A percentile compares a stretch with the other conserved stretches of the same genome.
These are phyloP conservation scores for Sebastes minor DNA, from an alignment of 2,797 vertebrate species.

Conservation along the genomic window DNA sequence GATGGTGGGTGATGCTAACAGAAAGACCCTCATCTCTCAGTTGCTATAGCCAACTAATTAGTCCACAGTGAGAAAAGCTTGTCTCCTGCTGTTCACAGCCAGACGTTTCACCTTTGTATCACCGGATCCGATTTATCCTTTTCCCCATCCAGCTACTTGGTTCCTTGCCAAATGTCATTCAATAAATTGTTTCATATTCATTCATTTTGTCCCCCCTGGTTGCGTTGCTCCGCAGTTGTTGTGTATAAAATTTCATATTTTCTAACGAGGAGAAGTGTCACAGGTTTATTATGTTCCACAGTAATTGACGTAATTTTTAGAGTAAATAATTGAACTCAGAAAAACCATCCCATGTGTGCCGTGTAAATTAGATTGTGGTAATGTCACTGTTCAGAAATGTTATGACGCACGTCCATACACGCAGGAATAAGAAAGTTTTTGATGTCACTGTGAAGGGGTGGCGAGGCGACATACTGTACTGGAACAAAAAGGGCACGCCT, in stretches of 20 bases:
- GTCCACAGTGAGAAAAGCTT: constrained; percentile 10
- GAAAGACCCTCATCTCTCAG: background rate
- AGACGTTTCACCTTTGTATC: constrained; percentile 39
- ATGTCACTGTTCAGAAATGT: background rate
- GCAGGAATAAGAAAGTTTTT: background rate
- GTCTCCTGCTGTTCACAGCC: constrained; percentile 51
- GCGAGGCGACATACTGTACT: background rate
- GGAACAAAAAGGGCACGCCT: background rate
- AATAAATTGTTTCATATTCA: background rate
- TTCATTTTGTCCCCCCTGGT: background rate
- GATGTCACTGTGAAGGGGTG: background rate
- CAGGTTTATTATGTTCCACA: background rate
- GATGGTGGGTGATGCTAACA: background rate
- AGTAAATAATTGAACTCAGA: background rate
- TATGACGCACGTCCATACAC: background rate
- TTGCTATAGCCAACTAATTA: constrained; percentile 35
- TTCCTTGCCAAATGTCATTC: constrained; percentile 23
- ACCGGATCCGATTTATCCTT: background rate
- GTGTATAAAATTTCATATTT: background rate
- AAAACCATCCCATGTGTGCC: background rate
- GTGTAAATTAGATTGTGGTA: background rate
- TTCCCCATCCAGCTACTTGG: background rate
- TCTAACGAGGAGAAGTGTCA: background rate
- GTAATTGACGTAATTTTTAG: background rate
- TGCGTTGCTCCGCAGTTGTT: background rate